Percentiles rank a stretch among this genome's conserved stretches.
Evolutionary conservation across 2,113 vertebrate genomes (phyloP).

Genomic region (Tachycineta bicolor): DNA sequence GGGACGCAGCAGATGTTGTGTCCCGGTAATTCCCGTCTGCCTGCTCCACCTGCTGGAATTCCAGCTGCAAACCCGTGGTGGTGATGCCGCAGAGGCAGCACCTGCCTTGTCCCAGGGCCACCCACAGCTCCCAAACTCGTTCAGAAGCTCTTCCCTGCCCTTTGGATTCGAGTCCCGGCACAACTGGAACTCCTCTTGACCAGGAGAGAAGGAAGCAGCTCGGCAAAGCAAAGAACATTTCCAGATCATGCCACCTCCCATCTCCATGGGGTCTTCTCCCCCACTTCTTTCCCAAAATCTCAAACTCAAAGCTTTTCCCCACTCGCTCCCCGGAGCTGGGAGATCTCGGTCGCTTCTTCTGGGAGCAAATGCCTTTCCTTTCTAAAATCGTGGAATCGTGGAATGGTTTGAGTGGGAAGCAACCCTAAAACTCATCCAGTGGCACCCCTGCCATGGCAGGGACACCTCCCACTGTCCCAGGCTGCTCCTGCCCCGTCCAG

Average conservation of each 20-base stretch:
- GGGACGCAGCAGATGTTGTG: background rate
- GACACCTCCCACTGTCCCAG: no score
- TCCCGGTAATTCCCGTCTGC: background rate
- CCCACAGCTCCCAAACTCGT: background rate
- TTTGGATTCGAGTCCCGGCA: background rate
- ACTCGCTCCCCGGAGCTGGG: fast-evolving
- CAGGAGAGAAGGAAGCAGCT: background rate
- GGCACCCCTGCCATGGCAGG: no score
- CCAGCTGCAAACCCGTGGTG: background rate
- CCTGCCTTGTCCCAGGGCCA: background rate
- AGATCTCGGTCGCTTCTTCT: background rate
- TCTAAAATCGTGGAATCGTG: fast-evolving
- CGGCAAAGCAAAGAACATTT: background rate
- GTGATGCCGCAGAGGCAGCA: background rate
- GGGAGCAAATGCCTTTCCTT: background rate
- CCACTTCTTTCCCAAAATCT: background rate
- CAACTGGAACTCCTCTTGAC: background rate
- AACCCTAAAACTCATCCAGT: no score
- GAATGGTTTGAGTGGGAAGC: no score
- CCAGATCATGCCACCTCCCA: background rate
- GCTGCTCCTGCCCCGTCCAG: no score
- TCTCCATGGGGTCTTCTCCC: background rate
- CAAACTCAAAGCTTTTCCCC: background rate
- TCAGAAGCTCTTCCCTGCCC: background rate
- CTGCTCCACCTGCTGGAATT: background rate